Percentiles rank a stretch among this genome's conserved stretches.
These are phyloP conservation scores for Pterostichus niger DNA, from an alignment of 2,888 invertebrate species.

Conservation along the genomic window DNA sequence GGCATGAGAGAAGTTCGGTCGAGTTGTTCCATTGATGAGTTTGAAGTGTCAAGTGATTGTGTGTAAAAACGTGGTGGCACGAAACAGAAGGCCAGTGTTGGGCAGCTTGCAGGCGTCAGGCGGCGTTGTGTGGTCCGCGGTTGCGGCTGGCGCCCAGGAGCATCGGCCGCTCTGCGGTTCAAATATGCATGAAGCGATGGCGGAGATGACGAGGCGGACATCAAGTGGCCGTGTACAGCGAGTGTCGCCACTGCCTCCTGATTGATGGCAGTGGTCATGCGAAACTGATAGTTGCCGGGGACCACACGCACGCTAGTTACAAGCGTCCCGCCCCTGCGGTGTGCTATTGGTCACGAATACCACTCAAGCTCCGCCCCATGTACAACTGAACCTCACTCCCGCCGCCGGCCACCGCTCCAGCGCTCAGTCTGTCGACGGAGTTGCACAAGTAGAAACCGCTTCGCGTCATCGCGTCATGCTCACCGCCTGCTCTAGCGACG, in stretches of 20 bases:
- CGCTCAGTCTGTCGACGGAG: slow-evolving; percentile 32
- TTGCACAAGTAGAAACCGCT: slow-evolving; percentile 27
- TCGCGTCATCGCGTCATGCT: slow-evolving; percentile 35
- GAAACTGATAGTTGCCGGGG: slow-evolving; percentile 74
- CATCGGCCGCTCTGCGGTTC: slow-evolving; percentile 41
- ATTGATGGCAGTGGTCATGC: slow-evolving; percentile 77
- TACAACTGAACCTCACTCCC: background rate
- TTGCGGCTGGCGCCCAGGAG: slow-evolving; percentile 54
- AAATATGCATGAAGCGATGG: slow-evolving; percentile 54
- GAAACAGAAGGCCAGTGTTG: slow-evolving; percentile 13
- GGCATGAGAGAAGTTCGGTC: too few species aligned
- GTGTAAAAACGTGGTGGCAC: too few species aligned
- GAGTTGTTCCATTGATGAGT: too few species aligned
- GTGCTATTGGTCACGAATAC: slow-evolving; percentile 18
- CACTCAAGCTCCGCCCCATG: slow-evolving; percentile 30
- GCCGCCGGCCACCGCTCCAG: slow-evolving; percentile 69
- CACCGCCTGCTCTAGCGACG: slow-evolving; percentile 20
- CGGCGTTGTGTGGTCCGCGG: slow-evolving; percentile 49
- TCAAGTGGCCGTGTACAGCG: slow-evolving; percentile 77
- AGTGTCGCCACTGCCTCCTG: slow-evolving; percentile 78
- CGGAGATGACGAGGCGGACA: slow-evolving; percentile 72
- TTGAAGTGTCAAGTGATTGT: too few species aligned
- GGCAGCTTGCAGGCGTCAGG: background rate
- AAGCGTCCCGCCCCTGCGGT: slow-evolving; percentile 65
- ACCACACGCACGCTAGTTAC: slow-evolving; percentile 74